A percentile compares a stretch with the other conserved stretches of the same genome.
Evolutionary conservation across 2,797 vertebrate genomes (phyloP).

Genomic region (Tadarida brasiliensis): DNA sequence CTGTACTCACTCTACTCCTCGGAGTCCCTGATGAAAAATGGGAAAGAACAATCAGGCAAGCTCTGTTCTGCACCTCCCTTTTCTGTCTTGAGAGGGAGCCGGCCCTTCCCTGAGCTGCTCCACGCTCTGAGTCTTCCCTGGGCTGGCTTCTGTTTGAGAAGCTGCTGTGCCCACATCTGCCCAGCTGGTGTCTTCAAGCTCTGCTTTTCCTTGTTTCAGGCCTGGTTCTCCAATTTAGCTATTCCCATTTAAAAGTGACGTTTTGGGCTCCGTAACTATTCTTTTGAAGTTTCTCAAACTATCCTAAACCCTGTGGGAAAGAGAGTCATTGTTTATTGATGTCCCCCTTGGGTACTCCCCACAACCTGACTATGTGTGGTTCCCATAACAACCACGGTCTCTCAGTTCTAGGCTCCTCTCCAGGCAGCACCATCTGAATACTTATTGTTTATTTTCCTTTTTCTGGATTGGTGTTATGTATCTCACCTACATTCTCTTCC

Average conservation of each 20-base stretch:
- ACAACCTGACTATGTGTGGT: background rate
- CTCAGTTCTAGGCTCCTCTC: background rate
- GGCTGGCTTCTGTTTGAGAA: background rate
- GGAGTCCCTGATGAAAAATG: background rate
- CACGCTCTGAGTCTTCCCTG: background rate
- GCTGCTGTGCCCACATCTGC: background rate
- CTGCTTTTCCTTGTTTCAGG: background rate
- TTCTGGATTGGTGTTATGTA: fast-evolving
- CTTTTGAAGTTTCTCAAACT: background rate
- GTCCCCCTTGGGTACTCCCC: background rate
- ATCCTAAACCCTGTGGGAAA: background rate
- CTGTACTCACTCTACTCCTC: background rate
- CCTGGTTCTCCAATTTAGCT: background rate
- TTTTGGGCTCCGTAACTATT: background rate
- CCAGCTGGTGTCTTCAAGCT: background rate
- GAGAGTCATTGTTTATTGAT: background rate
- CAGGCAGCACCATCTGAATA: background rate
- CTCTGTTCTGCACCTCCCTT: background rate
- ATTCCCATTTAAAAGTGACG: background rate
- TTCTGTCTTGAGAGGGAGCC: background rate
- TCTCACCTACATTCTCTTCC: background rate
- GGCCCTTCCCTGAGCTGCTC: background rate
- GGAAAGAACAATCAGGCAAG: background rate
- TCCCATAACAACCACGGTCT: background rate
- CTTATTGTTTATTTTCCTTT: background rate